Percentiles rank a stretch among this genome's conserved stretches.
phyloP scores from a whole-genome alignment of 2,797 vertebrate species.

The Schizothorax lantsangensis region DNA sequence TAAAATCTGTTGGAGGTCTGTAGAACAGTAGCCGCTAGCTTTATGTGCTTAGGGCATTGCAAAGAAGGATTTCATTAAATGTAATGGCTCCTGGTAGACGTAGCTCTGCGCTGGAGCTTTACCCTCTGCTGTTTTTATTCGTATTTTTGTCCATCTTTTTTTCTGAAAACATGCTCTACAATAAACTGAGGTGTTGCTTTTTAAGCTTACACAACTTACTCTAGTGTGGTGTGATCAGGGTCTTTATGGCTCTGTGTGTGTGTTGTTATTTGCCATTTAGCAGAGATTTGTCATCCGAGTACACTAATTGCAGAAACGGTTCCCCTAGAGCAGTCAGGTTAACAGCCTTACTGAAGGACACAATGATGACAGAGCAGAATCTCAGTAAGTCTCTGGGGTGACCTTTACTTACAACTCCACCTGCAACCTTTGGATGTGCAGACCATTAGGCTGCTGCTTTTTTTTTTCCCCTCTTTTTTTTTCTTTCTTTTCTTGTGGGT shows the following conservation, averaged over 20 bases:
- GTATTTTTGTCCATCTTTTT: conserved; percentile 23
- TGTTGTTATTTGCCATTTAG: conserved; percentile 27
- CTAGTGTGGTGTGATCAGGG: not conserved
- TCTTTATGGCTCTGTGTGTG: conserved; percentile 6
- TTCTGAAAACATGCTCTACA: not conserved
- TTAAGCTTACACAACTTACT: not conserved
- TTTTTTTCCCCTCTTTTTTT: not conserved
- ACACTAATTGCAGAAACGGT: conserved; percentile 36
- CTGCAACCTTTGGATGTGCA: not conserved
- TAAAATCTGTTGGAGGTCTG: conserved; percentile 35
- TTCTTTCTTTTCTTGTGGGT: not conserved
- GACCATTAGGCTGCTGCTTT: not conserved
- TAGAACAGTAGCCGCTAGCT: conserved; percentile 49
- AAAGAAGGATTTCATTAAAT: conserved; percentile 63
- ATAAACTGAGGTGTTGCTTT: conserved; percentile 17
- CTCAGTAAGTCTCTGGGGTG: not conserved
- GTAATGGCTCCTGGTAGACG: conserved; percentile 56
- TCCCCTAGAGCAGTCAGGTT: conserved; percentile 22
- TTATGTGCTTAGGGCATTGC: conserved; percentile 55
- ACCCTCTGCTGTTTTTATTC: conserved; percentile 44
- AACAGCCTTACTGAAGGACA: conserved; percentile 25
- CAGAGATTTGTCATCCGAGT: conserved; percentile 24
- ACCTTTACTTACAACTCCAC: conserved; percentile 28
- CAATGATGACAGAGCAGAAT: conserved; percentile 28
- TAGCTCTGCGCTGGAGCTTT: conserved; percentile 42